phyloP scores from a whole-genome alignment of 2,797 vertebrate genomes.

The Clarias fuscus region DNA sequence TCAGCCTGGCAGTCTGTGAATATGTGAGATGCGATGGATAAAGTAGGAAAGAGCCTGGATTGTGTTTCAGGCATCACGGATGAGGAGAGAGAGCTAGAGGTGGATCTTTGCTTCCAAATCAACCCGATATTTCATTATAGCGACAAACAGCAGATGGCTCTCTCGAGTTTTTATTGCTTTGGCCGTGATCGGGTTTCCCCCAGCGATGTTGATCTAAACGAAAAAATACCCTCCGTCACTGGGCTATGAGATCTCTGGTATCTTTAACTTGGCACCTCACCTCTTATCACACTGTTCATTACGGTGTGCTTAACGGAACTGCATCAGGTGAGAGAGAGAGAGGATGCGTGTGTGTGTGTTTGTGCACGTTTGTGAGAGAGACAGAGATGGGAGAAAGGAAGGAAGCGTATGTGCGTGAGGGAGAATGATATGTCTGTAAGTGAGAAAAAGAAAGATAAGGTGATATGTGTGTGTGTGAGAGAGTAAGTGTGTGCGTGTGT shows the following conservation, averaged over 20 bases:
- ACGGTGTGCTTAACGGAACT: slow-evolving; percentile 33
- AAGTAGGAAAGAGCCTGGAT: background rate
- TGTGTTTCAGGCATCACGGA: background rate
- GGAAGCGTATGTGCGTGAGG: background rate
- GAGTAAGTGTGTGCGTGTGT: background rate
- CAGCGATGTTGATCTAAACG: slow-evolving; percentile 54
- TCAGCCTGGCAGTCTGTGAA: background rate
- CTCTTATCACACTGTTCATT: slow-evolving; percentile 38
- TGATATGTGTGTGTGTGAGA: background rate
- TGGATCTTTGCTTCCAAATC: slow-evolving; percentile 12
- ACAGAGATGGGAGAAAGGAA: background rate
- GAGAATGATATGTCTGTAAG: no score
- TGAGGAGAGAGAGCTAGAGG: background rate
- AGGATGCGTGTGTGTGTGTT: background rate
- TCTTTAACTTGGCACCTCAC: slow-evolving; percentile 38
- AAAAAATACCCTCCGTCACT: slow-evolving; percentile 49
- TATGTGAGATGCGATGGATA: no score
- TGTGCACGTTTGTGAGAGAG: background rate
- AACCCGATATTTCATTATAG: slow-evolving; percentile 79
- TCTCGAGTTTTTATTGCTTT: slow-evolving; percentile 87
- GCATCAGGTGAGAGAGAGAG: background rate
- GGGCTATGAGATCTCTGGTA: slow-evolving; percentile 24
- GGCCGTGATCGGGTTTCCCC: slow-evolving; percentile 62
- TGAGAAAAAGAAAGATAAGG: background rate
- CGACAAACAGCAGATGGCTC: slow-evolving; percentile 97